phyloP scores from a whole-genome alignment of 2,797 vertebrate genomes.

The Paedocypris micromegethes region DNA sequence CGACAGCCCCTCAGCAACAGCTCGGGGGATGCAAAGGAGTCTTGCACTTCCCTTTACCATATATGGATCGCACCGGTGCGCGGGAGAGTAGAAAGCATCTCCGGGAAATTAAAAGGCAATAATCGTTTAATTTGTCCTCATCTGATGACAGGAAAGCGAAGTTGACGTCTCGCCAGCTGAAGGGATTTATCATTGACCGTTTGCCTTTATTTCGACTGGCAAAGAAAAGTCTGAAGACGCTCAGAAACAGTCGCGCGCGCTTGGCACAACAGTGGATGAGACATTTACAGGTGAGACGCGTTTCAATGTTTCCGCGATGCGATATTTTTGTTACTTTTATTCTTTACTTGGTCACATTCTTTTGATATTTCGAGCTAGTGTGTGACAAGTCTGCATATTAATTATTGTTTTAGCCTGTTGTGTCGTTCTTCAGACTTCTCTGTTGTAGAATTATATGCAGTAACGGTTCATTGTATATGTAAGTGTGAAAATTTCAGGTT shows the following conservation, averaged over 20 bases:
- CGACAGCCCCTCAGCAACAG: conserved; percentile 70
- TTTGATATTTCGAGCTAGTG: too few relatives aligned
- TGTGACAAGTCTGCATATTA: too few relatives aligned
- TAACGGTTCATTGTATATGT: neutral
- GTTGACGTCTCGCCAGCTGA: conserved; percentile 48
- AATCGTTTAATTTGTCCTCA: conserved; percentile 46
- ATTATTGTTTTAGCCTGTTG: too few relatives aligned
- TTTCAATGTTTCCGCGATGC: neutral
- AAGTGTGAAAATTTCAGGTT: neutral
- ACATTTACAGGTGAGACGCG: conserved; percentile 66
- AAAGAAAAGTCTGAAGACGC: conserved; percentile 52
- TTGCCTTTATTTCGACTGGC: conserved; percentile 38
- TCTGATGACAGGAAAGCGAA: conserved; percentile 56
- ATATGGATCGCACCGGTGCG: conserved; percentile 60
- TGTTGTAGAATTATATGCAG: neutral
- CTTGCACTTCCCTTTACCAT: conserved; percentile 70
- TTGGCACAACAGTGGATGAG: conserved; percentile 53
- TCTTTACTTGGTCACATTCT: too few relatives aligned
- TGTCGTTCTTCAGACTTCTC: too few relatives aligned
- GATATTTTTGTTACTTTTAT: neutral
- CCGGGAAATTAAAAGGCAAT: conserved; percentile 56
- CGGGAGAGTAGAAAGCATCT: conserved; percentile 55
- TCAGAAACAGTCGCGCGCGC: conserved; percentile 50
- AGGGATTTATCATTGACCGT: conserved; percentile 37
- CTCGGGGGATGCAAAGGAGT: conserved; percentile 50